These are phyloP conservation scores for Tenualosa ilisha DNA, from an alignment of 2,797 vertebrate species.

Conservation along the genomic window DNA sequence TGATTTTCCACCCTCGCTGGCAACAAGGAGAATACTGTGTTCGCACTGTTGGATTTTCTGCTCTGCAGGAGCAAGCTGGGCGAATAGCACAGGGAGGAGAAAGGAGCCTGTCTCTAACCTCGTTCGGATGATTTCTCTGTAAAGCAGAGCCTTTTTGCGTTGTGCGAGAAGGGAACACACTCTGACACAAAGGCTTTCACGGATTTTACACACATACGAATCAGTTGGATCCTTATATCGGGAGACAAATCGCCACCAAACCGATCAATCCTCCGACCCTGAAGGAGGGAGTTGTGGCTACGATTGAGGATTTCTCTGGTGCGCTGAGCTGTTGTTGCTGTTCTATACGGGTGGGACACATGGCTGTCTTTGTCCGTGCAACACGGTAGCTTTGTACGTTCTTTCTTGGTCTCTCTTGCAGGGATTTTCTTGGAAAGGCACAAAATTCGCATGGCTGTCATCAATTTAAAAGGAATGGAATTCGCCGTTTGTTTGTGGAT, in stretches of 20 bases:
- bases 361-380: conserved; percentile 89
- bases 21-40: conserved; percentile 56
- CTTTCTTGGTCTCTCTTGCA: conserved; percentile 55
- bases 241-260: conserved; percentile 17
- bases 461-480: conserved; percentile 67
- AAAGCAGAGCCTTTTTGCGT: conserved; percentile 56
- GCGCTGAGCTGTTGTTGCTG: conserved; percentile 59
- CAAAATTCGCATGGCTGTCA: conserved; percentile 46
- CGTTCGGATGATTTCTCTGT: conserved; percentile 45
- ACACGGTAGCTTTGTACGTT: conserved; percentile 68
- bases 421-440: conserved; percentile 66
- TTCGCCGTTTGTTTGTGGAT: conserved; percentile 68
- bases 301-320: conserved; percentile 60
- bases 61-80: conserved; percentile 31
- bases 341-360: conserved; percentile 71
- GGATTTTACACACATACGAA: conserved; percentile 42
- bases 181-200: conserved; percentile 55
- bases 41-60: conserved; percentile 70
- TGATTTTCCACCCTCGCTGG: conserved; percentile 45
- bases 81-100: conserved; percentile 37
- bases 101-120: not conserved
- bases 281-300: conserved; percentile 47
- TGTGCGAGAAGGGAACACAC: conserved; percentile 40
- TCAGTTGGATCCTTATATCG: conserved; percentile 28
- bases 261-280: conserved; percentile 35